These are phyloP conservation scores for Agrochola macilenta DNA, from an alignment of 2,888 invertebrate genomes.

Conservation along the genomic window DNA sequence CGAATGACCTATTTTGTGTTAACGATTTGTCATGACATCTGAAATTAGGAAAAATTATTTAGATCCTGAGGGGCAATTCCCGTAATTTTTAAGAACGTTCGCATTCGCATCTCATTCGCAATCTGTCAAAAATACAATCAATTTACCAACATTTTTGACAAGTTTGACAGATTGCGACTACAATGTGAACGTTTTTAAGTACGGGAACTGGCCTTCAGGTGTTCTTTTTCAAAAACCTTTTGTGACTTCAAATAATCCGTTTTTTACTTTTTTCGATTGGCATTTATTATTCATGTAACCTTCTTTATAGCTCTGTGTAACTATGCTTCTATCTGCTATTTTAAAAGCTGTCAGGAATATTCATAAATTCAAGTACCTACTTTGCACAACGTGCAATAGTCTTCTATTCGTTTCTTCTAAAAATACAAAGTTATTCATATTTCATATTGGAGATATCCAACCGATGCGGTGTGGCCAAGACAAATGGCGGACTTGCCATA, in stretches of 20 bases:
- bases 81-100: too few relatives aligned
- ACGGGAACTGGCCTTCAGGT: too few relatives aligned
- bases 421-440: constrained; percentile 25
- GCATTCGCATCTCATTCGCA: too few relatives aligned
- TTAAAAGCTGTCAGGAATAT: not conserved
- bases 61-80: too few relatives aligned
- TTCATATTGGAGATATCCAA: constrained; percentile 21
- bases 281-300: not conserved
- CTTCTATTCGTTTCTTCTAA: constrained; percentile 22
- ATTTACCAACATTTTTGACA: too few relatives aligned
- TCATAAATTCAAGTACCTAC: constrained; percentile 11
- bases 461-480: constrained; percentile 17
- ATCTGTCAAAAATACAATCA: too few relatives aligned
- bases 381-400: constrained; percentile 6
- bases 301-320: not conserved
- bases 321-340: not conserved
- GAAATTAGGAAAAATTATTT: not conserved
- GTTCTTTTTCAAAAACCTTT: not conserved
- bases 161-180: too few relatives aligned
- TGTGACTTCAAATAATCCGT: not conserved
- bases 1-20: constrained; percentile 48
- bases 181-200: too few relatives aligned
- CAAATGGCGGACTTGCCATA: constrained; percentile 26
- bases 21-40: constrained; percentile 10
- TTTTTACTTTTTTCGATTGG: not conserved